A percentile compares a stretch with the other conserved stretches of the same genome.
phyloP scores from a whole-genome alignment of 2,113 vertebrate species.

The Crocuta crocuta region DNA sequence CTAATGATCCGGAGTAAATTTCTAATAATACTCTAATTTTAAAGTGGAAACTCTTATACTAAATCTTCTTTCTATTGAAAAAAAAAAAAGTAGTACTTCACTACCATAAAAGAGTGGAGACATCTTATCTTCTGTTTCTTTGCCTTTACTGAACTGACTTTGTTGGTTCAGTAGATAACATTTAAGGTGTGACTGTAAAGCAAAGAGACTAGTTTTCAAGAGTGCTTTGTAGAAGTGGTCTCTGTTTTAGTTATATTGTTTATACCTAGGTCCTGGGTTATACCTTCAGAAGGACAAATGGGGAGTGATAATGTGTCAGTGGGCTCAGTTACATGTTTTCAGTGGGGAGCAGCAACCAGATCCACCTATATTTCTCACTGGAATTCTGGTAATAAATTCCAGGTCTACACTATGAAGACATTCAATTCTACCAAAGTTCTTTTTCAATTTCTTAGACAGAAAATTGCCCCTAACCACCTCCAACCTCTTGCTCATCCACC shows the following conservation, averaged over 20 bases:
- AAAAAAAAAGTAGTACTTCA: not conserved
- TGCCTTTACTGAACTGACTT: not conserved
- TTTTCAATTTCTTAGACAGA: not conserved
- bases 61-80: slow-evolving; percentile 1
- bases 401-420: not conserved
- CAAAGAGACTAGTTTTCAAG: not conserved
- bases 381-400: not conserved
- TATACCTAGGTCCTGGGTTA: not conserved
- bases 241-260: not conserved
- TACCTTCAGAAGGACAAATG: not conserved
- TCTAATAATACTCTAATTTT: not conserved
- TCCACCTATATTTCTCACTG: not conserved
- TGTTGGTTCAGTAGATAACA: not conserved
- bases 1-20: not conserved
- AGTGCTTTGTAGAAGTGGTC: not conserved
- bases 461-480: not conserved
- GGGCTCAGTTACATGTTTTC: not conserved
- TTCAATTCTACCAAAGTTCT: not conserved
- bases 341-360: not conserved
- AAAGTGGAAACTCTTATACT: not conserved
- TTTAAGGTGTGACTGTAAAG: not conserved
- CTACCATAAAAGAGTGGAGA: not conserved
- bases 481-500: not conserved
- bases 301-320: not conserved
- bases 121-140: not conserved